Percentiles rank a stretch among this genome's conserved stretches.
These are phyloP conservation scores for Prochilodus magdalenae DNA, from an alignment of 2,113 vertebrate genomes.

Conservation along the genomic window DNA sequence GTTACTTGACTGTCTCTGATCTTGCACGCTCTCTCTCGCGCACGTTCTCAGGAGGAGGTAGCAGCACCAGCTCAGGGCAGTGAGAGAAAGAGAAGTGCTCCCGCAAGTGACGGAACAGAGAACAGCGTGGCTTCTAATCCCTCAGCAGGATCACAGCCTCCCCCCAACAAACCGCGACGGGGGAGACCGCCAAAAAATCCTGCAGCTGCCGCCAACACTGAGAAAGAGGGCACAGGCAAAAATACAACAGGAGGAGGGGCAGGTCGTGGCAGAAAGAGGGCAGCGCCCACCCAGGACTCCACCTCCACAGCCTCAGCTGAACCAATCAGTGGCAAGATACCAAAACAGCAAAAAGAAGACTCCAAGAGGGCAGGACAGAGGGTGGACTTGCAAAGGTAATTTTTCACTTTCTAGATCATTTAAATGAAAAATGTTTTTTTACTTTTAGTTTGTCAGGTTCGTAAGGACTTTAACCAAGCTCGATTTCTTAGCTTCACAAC, in stretches of 20 bases:
- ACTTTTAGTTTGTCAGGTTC: not conserved
- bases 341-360: constrained; percentile 88
- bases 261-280: constrained; percentile 90
- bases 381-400: constrained; percentile 94
- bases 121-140: constrained; percentile 85
- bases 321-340: constrained; percentile 90
- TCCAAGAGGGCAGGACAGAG: constrained; percentile 91
- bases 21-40: no score
- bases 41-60: constrained; percentile 59
- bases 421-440: not conserved
- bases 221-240: constrained; percentile 73
- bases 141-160: constrained; percentile 72
- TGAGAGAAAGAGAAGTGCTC: constrained; percentile 80
- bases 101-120: constrained; percentile 77
- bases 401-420: not conserved
- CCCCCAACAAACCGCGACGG: constrained; percentile 81
- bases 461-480: not conserved
- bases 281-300: constrained; percentile 79
- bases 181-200: constrained; percentile 85
- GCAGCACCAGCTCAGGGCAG: constrained; percentile 53
- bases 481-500: no score
- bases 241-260: constrained; percentile 70
- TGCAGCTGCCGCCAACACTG: constrained; percentile 79
- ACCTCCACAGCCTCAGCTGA: constrained; percentile 80
- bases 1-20: no score